phyloP scores from a whole-genome alignment of 1,140 invertebrate genomes.

The Aphelenchoides fujianensis region DNA sequence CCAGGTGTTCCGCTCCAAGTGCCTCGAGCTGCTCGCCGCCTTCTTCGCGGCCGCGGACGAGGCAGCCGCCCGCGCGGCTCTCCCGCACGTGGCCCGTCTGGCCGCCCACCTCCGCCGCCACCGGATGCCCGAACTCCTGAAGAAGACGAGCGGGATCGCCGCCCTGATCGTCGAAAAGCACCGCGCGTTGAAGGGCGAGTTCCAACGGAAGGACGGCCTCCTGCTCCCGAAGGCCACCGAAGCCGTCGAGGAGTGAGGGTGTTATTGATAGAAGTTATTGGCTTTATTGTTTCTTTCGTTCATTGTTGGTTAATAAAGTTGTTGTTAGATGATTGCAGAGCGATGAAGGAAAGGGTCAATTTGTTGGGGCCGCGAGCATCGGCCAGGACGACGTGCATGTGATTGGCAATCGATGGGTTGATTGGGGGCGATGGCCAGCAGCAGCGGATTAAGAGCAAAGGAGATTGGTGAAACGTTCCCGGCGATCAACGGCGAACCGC shows the following conservation, averaged over 20 bases:
- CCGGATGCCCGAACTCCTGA: background rate
- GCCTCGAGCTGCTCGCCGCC: constrained; percentile 4
- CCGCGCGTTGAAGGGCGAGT: background rate
- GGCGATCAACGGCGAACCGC: too few species aligned
- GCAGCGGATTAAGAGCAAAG: too few species aligned
- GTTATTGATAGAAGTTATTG: too few species aligned
- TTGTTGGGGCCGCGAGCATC: too few species aligned
- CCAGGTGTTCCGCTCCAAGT: background rate
- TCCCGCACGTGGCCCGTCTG: background rate
- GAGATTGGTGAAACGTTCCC: too few species aligned
- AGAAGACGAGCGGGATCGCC: background rate
- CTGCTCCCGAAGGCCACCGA: background rate
- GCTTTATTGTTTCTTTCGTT: too few species aligned
- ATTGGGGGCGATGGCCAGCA: too few species aligned
- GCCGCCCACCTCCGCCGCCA: background rate
- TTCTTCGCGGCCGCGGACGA: constrained; percentile 12
- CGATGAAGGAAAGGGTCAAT: too few species aligned
- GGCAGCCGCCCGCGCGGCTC: background rate
- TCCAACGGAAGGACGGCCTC: background rate
- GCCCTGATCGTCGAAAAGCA: background rate
- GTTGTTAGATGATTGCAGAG: too few species aligned
- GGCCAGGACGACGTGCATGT: too few species aligned
- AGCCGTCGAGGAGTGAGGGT: background rate
- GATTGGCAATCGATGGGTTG: too few species aligned
- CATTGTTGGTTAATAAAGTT: too few species aligned